Evolutionary conservation across 2,113 vertebrate species (phyloP).

Genomic region (Formicarius rufipectus): DNA sequence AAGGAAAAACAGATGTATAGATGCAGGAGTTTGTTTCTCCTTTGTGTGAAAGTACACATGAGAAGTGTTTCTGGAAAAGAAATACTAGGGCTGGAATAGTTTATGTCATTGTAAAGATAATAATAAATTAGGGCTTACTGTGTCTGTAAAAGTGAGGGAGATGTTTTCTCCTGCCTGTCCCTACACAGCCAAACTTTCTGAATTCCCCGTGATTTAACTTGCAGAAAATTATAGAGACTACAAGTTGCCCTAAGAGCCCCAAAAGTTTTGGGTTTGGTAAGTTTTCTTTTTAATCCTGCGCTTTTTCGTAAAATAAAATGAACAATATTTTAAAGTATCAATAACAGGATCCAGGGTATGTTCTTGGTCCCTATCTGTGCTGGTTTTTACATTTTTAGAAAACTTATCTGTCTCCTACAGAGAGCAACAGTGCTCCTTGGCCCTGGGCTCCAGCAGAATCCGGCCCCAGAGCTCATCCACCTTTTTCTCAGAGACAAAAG

Average conservation of each 20-base stretch:
- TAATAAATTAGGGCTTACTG: constrained; percentile 51
- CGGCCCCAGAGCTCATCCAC: background rate
- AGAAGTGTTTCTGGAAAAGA: constrained; percentile 68
- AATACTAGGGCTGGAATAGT: constrained; percentile 60
- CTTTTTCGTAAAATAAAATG: background rate
- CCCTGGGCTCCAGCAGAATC: background rate
- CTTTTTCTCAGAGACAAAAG: constrained; percentile 63
- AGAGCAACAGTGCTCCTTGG: background rate
- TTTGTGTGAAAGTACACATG: constrained; percentile 54
- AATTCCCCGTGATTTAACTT: background rate
- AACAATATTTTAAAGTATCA: background rate
- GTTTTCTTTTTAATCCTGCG: background rate
- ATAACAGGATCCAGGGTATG: background rate
- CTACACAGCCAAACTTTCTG: background rate
- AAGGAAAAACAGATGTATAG: constrained; percentile 69
- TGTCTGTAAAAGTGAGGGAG: constrained; percentile 13
- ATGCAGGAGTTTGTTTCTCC: constrained; percentile 62
- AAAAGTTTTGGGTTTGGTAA: background rate
- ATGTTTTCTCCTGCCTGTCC: background rate
- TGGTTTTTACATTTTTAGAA: background rate
- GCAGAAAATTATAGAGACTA: background rate
- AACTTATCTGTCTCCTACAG: background rate
- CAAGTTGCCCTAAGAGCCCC: background rate
- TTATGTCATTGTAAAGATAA: constrained; percentile 59
- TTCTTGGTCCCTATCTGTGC: background rate